Conservation (phyloP, 2,888 invertebrate genomes). For the Sinopyrophorus schimmeli region DNA sequence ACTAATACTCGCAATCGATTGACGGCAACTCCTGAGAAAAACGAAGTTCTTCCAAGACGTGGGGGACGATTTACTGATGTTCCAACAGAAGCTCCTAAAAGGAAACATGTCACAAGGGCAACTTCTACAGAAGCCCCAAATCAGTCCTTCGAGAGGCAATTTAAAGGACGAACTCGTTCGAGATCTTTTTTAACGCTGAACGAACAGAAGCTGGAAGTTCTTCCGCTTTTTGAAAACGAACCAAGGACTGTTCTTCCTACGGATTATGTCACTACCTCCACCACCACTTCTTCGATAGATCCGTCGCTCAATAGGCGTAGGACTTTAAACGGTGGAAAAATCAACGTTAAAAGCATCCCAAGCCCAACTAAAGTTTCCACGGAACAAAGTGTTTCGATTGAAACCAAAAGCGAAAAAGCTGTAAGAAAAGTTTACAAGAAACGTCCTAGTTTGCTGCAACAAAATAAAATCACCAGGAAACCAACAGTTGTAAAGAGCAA, state of each 20-base stretch:
- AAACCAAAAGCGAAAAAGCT: constrained; percentile 39
- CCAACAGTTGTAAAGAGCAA: constrained; percentile 14
- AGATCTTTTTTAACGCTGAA: constrained; percentile 44
- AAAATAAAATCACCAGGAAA: background rate
- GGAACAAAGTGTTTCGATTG: constrained; percentile 25
- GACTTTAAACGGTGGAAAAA: constrained; percentile 22
- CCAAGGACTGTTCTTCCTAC: constrained; percentile 43
- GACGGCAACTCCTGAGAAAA: constrained; percentile 3
- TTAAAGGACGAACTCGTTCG: constrained; percentile 17
- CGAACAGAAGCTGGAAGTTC: constrained; percentile 50
- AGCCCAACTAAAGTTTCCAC: constrained; percentile 20
- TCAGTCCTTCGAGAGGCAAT: background rate
- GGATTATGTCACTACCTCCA: constrained; percentile 15
- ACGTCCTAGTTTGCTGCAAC: constrained; percentile 4
- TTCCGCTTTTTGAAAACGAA: constrained; percentile 52
- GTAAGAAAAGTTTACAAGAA: constrained; percentile 16
- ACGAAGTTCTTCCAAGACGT: too few species aligned
- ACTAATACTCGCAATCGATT: background rate
- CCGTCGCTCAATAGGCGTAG: constrained; percentile 4
- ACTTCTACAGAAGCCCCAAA: constrained; percentile 4
- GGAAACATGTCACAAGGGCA: too few species aligned
- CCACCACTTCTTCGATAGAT: background rate
- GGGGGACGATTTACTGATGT: too few species aligned
- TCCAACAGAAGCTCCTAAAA: constrained; percentile 20
- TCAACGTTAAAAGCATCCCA: constrained; percentile 14